Conservation (phyloP, 2,888 invertebrate species). For the Philhelius pedissequus region DNA sequence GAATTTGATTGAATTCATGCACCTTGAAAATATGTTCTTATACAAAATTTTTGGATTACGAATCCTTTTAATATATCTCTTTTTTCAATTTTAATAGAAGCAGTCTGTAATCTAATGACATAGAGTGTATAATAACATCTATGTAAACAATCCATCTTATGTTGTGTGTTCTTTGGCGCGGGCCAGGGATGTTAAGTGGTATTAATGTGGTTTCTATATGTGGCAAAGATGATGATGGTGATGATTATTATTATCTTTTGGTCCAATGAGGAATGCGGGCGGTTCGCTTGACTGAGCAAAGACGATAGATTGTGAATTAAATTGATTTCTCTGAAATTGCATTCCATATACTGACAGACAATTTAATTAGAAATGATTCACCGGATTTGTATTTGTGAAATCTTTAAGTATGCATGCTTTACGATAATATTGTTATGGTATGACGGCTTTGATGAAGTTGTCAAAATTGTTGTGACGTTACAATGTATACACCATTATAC, state of each 20-base stretch:
- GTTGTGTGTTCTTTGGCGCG: conserved; percentile 2
- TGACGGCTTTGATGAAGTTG: not conserved
- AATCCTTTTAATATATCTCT: too few species aligned
- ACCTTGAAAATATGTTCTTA: too few species aligned
- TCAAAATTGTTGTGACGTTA: conserved; percentile 34
- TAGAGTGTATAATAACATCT: not conserved
- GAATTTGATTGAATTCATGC: too few species aligned
- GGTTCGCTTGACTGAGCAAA: not conserved
- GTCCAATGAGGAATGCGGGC: conserved; percentile 19
- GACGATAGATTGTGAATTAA: conserved; percentile 7
- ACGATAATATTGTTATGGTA: not conserved
- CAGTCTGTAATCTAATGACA: not conserved
- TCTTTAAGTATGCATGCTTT: not conserved
- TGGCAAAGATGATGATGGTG: not conserved
- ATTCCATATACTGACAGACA: conserved; percentile 39
- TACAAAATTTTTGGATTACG: too few species aligned
- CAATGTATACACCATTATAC: too few species aligned
- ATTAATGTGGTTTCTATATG: conserved; percentile 4
- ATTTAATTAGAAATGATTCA: conserved; percentile 30
- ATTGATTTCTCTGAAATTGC: conserved; percentile 25
- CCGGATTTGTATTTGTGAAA: not conserved
- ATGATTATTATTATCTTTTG: conserved; percentile 20
- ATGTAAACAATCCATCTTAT: not conserved
- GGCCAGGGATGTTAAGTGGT: conserved; percentile 14
- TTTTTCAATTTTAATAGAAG: too few species aligned